Evolutionary conservation across 2,797 vertebrate genomes (phyloP).

Genomic region (Hippopotamyrus pictus): DNA sequence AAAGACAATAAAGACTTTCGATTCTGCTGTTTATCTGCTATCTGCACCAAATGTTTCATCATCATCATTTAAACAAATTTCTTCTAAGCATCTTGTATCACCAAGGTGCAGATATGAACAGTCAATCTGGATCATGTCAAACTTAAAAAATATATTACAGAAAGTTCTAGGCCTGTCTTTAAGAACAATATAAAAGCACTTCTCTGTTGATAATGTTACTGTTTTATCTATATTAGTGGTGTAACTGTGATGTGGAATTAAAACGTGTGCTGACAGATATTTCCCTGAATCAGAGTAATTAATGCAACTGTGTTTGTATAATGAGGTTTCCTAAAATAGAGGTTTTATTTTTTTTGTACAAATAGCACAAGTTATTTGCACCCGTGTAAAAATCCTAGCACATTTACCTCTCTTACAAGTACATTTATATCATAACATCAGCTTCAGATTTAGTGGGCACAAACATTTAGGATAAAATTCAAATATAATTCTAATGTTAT

Average conservation of each 20-base stretch:
- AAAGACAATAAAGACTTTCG: background rate
- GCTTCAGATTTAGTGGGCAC: background rate
- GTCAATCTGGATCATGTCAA: background rate
- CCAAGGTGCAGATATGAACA: background rate
- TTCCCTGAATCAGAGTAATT: slow-evolving; percentile 14
- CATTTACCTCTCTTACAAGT: background rate
- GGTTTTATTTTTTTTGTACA: background rate
- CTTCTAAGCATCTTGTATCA: background rate
- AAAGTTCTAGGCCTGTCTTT: background rate
- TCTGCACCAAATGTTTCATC: background rate
- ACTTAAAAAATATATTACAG: background rate
- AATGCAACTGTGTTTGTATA: slow-evolving; percentile 3
- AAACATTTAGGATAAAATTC: background rate
- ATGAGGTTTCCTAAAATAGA: background rate
- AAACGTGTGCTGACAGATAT: background rate
- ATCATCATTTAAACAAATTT: background rate
- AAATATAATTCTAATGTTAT: slow-evolving; percentile 2
- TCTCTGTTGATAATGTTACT: background rate
- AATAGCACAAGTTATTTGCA: background rate
- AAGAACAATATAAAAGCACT: background rate
- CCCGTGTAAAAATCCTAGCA: background rate
- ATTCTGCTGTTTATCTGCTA: background rate
- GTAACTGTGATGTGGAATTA: background rate
- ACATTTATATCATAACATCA: background rate
- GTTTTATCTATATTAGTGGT: background rate